Evolutionary conservation across 2,113 vertebrate genomes (phyloP).

Genomic region (Cnemophilus loriae): DNA sequence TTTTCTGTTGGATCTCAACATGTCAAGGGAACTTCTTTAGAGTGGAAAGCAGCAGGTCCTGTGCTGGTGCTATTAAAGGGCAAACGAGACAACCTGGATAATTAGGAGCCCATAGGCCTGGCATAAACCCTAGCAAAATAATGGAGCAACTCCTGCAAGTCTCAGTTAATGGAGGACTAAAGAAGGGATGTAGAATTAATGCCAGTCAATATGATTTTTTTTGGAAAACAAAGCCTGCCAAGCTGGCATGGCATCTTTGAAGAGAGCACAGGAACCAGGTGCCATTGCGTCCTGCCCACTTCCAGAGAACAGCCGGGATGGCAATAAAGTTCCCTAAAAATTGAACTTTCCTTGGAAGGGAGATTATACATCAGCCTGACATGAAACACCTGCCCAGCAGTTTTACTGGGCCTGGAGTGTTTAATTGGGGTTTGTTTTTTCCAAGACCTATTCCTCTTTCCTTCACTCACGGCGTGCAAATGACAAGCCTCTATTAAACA

Average conservation of each 20-base stretch:
- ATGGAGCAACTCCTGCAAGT: background rate
- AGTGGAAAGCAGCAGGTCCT: background rate
- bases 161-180: background rate
- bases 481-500: conserved; percentile 35
- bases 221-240: background rate
- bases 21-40: background rate
- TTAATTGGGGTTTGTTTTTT: conserved; percentile 37
- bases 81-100: conserved; percentile 4
- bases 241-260: background rate
- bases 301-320: background rate
- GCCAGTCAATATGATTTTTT: background rate
- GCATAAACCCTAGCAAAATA: background rate
- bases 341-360: background rate
- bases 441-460: conserved; percentile 3
- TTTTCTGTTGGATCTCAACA: background rate
- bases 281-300: background rate
- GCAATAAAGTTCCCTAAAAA: background rate
- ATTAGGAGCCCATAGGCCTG: background rate
- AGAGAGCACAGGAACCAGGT: background rate
- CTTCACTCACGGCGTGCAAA: background rate
- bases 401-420: conserved; percentile 1
- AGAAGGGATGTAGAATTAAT: background rate
- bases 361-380: background rate
- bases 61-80: background rate
- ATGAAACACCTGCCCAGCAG: background rate